Percentiles rank a stretch among this genome's conserved stretches.
These are phyloP conservation scores for Iselma pallidipennis DNA, from an alignment of 2,888 invertebrate genomes.

Conservation along the genomic window DNA sequence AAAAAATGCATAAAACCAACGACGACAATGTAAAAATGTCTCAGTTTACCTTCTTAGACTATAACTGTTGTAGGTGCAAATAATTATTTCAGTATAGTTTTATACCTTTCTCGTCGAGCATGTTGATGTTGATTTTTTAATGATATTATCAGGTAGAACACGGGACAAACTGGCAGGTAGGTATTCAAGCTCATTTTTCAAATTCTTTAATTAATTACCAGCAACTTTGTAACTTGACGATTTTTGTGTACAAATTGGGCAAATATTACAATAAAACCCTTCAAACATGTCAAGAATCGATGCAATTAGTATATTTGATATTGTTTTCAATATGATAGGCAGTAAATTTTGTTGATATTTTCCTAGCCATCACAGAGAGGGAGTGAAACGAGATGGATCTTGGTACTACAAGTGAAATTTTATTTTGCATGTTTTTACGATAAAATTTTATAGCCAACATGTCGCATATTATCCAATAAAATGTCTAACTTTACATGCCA, in stretches of 20 bases:
- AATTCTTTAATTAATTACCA: too few species aligned
- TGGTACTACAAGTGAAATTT: not conserved
- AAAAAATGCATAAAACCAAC: conserved; percentile 15
- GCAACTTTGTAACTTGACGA: too few species aligned
- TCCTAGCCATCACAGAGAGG: not conserved
- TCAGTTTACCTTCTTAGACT: not conserved
- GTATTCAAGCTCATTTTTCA: too few species aligned
- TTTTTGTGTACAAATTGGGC: too few species aligned
- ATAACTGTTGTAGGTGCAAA: not conserved
- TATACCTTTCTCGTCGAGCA: not conserved
- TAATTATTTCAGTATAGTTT: not conserved
- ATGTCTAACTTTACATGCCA: conserved; percentile 18
- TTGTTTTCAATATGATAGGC: not conserved
- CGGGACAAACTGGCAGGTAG: too few species aligned
- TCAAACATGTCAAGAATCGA: not conserved
- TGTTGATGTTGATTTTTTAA: not conserved
- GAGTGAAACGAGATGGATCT: not conserved
- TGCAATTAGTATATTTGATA: not conserved
- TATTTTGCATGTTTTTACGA: conserved; percentile 15
- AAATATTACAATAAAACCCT: not conserved
- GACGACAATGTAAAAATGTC: conserved; percentile 1
- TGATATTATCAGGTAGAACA: not conserved
- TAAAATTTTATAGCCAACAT: conserved; percentile 13
- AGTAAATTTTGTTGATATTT: not conserved
- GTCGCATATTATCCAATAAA: conserved; percentile 20